Conservation (phyloP, 2,888 invertebrate species). For the Tillus elongatus region DNA sequence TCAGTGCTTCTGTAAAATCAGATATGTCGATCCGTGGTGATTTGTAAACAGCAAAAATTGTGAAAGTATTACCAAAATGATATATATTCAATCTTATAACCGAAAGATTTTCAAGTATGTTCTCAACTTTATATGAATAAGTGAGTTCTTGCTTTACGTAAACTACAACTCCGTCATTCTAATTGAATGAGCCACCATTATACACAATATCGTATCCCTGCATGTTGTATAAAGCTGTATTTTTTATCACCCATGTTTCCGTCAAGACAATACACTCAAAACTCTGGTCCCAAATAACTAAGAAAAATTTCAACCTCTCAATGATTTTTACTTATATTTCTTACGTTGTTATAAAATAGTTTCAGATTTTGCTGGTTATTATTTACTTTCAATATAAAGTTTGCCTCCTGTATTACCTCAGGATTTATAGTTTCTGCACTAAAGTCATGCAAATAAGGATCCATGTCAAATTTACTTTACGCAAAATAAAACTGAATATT, state of each 20-base stretch:
- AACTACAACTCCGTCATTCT: background rate
- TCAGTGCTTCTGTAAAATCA: no score
- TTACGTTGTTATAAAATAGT: background rate
- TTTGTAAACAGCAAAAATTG: background rate
- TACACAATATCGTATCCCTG: background rate
- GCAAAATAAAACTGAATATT: no score
- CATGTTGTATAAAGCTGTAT: no score
- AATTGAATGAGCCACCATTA: background rate
- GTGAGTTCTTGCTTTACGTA: background rate
- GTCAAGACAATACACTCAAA: background rate
- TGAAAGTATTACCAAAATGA: background rate
- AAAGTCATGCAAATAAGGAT: no score
- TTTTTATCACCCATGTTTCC: background rate
- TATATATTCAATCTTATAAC: background rate
- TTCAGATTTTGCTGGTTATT: no score
- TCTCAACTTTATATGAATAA: background rate
- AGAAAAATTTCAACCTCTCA: background rate
- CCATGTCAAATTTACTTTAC: no score
- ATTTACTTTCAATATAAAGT: no score
- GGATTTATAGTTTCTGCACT: no score
- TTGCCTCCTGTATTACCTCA: no score
- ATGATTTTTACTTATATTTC: background rate
- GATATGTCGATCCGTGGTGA: no score
- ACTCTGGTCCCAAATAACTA: background rate
- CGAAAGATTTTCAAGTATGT: background rate